phyloP scores from a whole-genome alignment of 1,140 invertebrate genomes.

The Heterodera carotae region DNA sequence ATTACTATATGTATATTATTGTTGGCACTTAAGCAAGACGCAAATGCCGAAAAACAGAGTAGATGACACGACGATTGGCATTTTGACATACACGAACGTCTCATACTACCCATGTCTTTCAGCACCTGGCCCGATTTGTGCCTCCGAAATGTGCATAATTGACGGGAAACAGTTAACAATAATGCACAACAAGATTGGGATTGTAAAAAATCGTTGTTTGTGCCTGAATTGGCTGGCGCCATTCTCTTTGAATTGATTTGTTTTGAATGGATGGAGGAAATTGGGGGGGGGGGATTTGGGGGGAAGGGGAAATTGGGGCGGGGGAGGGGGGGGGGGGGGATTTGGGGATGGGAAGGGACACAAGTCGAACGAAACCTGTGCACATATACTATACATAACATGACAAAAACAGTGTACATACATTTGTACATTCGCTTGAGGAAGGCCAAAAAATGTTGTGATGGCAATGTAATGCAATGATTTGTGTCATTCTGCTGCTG shows the following conservation, averaged over 20 bases:
- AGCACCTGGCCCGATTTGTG: constrained; percentile 4
- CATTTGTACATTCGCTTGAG: neutral
- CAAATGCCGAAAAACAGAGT: constrained; percentile 37
- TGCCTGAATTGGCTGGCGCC: too few species aligned
- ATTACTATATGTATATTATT: neutral
- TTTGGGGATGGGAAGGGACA: too few species aligned
- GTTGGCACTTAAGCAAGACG: neutral
- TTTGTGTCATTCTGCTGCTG: neutral
- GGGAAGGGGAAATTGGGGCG: too few species aligned
- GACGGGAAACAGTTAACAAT: neutral
- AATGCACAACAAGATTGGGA: neutral
- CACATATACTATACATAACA: neutral
- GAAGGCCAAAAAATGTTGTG: neutral
- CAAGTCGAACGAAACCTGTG: neutral
- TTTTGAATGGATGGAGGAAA: neutral
- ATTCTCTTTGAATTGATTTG: neutral
- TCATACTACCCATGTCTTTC: constrained; percentile 38
- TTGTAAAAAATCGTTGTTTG: neutral
- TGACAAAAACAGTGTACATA: neutral
- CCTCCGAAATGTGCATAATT: neutral
- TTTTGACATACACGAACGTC: constrained; percentile 18
- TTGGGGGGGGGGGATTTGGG: too few species aligned
- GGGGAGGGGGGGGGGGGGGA: too few species aligned
- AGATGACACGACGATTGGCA: constrained; percentile 31
- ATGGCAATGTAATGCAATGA: neutral